Evolutionary conservation across 1,140 invertebrate species (phyloP).

Genomic region (Pentalonia nigronervosa): DNA sequence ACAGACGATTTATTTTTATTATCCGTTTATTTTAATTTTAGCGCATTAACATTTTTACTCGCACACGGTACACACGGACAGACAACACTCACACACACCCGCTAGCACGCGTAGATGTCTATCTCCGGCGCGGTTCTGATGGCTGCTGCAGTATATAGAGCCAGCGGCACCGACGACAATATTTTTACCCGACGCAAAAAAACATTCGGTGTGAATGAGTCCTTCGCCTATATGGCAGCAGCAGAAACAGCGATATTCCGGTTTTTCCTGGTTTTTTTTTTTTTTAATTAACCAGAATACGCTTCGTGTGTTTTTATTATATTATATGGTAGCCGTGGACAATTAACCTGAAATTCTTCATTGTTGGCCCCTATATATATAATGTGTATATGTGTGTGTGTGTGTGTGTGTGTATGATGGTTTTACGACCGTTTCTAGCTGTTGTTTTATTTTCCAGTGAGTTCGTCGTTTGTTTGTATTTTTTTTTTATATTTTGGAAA

Average conservation of each 20-base stretch:
- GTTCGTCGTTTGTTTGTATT: neutral
- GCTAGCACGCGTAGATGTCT: constrained; percentile 31
- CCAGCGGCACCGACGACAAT: constrained; percentile 11
- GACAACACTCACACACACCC: neutral
- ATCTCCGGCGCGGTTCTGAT: neutral
- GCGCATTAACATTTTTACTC: constrained; percentile 52
- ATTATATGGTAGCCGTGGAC: constrained; percentile 22
- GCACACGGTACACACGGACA: neutral
- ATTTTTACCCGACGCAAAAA: constrained; percentile 28
- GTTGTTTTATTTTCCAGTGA: constrained; percentile 30
- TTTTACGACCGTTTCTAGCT: constrained; percentile 35
- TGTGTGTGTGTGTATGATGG: neutral
- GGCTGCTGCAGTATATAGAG: neutral
- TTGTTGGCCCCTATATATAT: neutral
- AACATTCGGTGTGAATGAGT: constrained; percentile 40
- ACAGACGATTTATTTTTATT: constrained; percentile 58
- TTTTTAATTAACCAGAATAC: constrained; percentile 57
- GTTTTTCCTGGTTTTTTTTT: constrained; percentile 40
- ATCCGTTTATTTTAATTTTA: constrained; percentile 57
- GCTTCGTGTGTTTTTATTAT: constrained; percentile 23
- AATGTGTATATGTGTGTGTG: neutral
- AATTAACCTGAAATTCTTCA: constrained; percentile 53
- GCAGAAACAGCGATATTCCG: constrained; percentile 30
- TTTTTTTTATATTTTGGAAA: neutral
- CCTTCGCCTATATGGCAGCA: constrained; percentile 15